Base-by-base conservation (phyloP, 2,113 vertebrate species). In the Otus sunia region DNA sequence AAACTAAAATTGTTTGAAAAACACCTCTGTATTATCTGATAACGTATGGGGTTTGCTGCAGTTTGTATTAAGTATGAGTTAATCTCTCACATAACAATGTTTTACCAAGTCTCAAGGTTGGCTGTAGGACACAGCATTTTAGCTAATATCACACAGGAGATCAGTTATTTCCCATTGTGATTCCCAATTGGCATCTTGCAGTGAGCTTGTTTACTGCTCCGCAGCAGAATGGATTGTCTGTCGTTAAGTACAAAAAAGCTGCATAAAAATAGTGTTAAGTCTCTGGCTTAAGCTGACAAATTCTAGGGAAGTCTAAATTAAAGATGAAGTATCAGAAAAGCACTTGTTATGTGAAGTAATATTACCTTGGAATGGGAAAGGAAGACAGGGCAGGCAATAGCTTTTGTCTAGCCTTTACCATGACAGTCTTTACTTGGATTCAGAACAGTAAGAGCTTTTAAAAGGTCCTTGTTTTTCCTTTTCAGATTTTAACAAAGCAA, bases 161-260 rank as follows among this genome's bases (percentile, higher is more conserved):
- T 95, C 93, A 89, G 93, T 94, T 94, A 78, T 97, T 97, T 97
- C 96, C 97, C 87, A 88, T 96, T 71, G 92, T 82, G 95, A 93
- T 88, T 97, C 95, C 94, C 92, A 53, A 45, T 23, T 87, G 95
- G 85, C 88, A 92, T 92, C 81, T 92, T 75, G 77, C 85, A 90
- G 95, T 91, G 92, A 97, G 88, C 88, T 96, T 98, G 94, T 97
- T 97, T 97, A 97, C 83, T 79, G 49, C 90, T 93, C 82, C 0
- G 0, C 32, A 91, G 66, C 58, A 94, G 88, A 94, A 90, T 63
- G 60, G 76, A 93, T 93, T 82, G 71, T 80, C 72, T 97, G 79
- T 58, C 0, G 7, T 88, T 95, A 94, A 89, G 85, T 45, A 90
- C 49, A 88, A 88, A 92, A 97, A 84, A 73, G 26, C 72, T 63